Conservation (phyloP, 2,888 invertebrate genomes). For the Platycnemis pennipes region DNA sequence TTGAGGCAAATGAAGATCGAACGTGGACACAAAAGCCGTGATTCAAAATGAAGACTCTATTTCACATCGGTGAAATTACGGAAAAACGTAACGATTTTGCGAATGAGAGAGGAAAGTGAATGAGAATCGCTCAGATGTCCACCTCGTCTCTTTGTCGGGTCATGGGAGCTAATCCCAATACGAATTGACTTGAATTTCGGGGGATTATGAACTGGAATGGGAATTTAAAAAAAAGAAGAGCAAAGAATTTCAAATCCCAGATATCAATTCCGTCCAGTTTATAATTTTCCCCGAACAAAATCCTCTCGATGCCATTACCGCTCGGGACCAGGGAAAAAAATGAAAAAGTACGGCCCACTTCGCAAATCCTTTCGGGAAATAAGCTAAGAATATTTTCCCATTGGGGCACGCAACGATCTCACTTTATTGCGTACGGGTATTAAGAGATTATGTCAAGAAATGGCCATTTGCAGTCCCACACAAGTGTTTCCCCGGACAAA, state of each 20-base stretch:
- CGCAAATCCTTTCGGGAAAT: conserved; percentile 25
- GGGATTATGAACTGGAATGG: not conserved
- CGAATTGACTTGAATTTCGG: not conserved
- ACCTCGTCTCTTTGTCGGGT: not conserved
- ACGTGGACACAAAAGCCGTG: not conserved
- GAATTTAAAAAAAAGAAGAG: not conserved
- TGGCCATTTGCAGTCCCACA: not conserved
- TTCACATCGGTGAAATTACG: not conserved
- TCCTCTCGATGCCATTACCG: not conserved
- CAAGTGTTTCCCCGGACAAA: not conserved
- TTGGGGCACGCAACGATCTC: not conserved
- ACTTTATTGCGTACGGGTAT: not conserved
- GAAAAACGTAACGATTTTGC: not conserved
- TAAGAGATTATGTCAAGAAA: conserved; percentile 13
- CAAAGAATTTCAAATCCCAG: not conserved
- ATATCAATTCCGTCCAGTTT: conserved; percentile 35
- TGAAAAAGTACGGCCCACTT: not conserved
- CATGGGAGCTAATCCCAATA: conserved; percentile 24
- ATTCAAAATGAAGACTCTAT: not conserved
- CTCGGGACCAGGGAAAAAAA: not conserved
- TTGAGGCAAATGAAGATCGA: not conserved
- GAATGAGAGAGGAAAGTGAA: not conserved
- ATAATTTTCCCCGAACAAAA: not conserved
- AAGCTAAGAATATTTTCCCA: not conserved
- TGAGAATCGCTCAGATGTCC: conserved; percentile 19